Percentiles rank a stretch among this genome's conserved stretches.
Evolutionary conservation across 2,113 vertebrate species (phyloP).

Genomic region (Piliocolobus tephrosceles): DNA sequence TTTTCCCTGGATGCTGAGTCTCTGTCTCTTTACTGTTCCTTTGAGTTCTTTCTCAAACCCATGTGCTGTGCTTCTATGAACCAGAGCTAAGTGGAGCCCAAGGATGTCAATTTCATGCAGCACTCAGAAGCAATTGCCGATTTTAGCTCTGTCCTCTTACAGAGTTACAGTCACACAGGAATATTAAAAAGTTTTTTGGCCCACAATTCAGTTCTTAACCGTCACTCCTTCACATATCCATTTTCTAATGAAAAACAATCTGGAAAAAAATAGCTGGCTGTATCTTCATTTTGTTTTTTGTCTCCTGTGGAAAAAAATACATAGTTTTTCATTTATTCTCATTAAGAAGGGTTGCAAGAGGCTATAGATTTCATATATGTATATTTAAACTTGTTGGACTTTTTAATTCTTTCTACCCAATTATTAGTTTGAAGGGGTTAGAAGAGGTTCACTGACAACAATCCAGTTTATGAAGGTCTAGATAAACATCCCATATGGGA

Average conservation of each 20-base stretch:
- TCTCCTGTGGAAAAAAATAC: not conserved
- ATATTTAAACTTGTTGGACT: not conserved
- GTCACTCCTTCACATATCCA: not conserved
- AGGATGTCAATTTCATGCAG: not conserved
- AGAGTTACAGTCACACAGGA: not conserved
- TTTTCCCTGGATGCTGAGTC: not conserved
- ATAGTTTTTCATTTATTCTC: not conserved
- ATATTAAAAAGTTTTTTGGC: not conserved
- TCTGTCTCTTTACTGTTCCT: conserved; percentile 25
- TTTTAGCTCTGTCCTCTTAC: not conserved
- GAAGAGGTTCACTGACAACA: not conserved
- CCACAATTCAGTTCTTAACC: not conserved
- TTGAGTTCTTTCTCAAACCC: not conserved
- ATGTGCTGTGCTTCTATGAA: not conserved
- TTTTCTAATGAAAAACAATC: not conserved
- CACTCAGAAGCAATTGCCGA: not conserved
- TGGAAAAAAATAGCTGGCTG: not conserved
- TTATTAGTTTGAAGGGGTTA: conserved; percentile 2
- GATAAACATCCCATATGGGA: not conserved
- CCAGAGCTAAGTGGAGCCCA: not conserved
- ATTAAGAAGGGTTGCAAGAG: not conserved
- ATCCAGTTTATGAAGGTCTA: not conserved
- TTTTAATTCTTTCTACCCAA: not conserved
- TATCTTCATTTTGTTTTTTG: not conserved
- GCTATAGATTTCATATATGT: not conserved